Evolutionary conservation across 2,888 invertebrate genomes (phyloP), one percentile per base, ranked within the genome.

Genomic region (Leucophenga maculata): DNA sequence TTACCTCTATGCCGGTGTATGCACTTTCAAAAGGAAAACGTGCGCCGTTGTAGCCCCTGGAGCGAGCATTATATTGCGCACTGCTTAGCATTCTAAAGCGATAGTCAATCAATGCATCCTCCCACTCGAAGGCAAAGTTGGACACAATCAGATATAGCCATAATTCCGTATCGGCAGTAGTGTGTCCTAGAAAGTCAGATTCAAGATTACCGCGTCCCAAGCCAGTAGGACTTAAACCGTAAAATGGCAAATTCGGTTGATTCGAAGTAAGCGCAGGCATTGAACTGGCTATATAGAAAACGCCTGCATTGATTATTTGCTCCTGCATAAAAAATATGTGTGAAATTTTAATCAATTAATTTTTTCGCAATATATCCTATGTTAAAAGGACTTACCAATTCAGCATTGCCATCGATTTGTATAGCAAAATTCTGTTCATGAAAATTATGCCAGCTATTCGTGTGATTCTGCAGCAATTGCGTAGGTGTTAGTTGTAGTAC

Each of bases 11-110:
- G 1, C 91, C 91, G 0, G 91, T 91, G 79, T 88, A 91, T 0
- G 91, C 91, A 71, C 91, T 91, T 80, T 91, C 91, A 91, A 91
- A 91, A 0, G 91, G 91, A 74, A 88, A 91, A 91, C 90, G 89
- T 72, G 91, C 90, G 68, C 91, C 91, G 71, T 89, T 88, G 75
- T 90, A 89, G 0, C 90, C 90, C 0, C 89, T 89, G 0, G 79
- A 74, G 46, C 86, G 88, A 0, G 91, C 91, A 55, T 90, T 86
- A 46, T 90, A 87, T 1, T 88, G 86, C 1, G 91, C 91, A 0
- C 90, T 89, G n/a, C 88, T 85, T 0, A 90, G 88, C 26, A 85
- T 90, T 44, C 89, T 88, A 11, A 90, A 83, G 0, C 91, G 88
- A 76, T 91, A 91, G 67, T 90, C 89, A 0, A 91, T 86, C 39